Conservation (phyloP, 2,888 invertebrate species). For the Sabatieria punctata region DNA sequence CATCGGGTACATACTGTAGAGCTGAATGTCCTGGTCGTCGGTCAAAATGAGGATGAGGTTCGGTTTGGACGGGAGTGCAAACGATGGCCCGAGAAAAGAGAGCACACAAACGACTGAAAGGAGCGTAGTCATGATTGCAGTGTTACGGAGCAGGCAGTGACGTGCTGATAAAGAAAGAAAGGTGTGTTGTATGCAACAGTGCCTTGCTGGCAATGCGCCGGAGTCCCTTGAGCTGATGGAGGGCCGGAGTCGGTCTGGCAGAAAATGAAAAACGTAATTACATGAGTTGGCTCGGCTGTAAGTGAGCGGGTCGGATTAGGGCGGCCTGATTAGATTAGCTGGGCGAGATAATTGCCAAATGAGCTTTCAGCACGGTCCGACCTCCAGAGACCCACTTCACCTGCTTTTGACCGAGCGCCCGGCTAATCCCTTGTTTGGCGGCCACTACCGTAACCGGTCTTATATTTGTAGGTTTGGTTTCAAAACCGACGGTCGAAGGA, state of each 20-base stretch:
- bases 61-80: slow-evolving; percentile 40
- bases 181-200: too few species aligned
- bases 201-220: too few species aligned
- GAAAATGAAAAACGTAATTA: too few species aligned
- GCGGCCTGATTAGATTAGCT: not conserved
- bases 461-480: slow-evolving; percentile 93
- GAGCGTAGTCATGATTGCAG: too few species aligned
- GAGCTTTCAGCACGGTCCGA: not conserved
- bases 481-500: slow-evolving; percentile 98
- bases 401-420: not conserved
- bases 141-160: too few species aligned
- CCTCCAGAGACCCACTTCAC: not conserved
- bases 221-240: too few species aligned
- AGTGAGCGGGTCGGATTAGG: too few species aligned
- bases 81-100: too few species aligned
- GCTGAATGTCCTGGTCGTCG: slow-evolving; percentile 92
- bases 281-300: too few species aligned
- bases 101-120: too few species aligned
- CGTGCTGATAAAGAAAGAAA: too few species aligned
- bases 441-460: not conserved
- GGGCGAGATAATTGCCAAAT: not conserved
- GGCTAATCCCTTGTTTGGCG: not conserved
- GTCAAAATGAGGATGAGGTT: slow-evolving; percentile 87
- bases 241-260: too few species aligned
- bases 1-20: slow-evolving; percentile 79